Base-by-base conservation (phyloP, 2,888 invertebrate species). In the Drosophila neotestacea region DNA sequence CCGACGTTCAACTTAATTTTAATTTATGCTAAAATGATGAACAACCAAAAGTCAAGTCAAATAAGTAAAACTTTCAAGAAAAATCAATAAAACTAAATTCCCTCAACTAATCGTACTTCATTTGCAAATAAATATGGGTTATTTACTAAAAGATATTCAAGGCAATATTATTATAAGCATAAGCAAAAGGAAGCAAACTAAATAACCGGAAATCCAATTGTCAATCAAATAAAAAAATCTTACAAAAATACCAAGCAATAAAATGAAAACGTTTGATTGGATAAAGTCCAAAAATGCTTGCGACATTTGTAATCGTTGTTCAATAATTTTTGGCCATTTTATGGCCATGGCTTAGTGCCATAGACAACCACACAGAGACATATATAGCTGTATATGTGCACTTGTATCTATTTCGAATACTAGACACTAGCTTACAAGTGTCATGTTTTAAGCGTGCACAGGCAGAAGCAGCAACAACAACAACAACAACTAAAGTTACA, bases 251-350 rank as follows among this genome's bases (percentile, higher is more conserved):
- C 22, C 22, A 16, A 55, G 11, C 52, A 6, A 41, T 42, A 36
- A 44, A 60, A 65, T 50, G 32, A 63, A 75, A 70, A 58, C 61
- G 44, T 51, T 47, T 55, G 48, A 70, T 64, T 75, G 63, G 55
- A 32, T 56, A 42, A 62, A 63, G 64, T 70, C 69, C 44, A 62
- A 78, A 78, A 74, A 70, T 75, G 65, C 50, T 71, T 81, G 71
- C 82, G 85, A 75, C 88, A 88, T 89, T 88, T 81, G 78, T 88
- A 85, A 87, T 88, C 87, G 79, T 65, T 73, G 85, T 73, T 75
- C 90, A 87, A 90, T 87, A 82, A 90, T 90, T 89, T 87, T 78
- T 78, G 82, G 75, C 61, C 82, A 86, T 83, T 89, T 88, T 86
- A 89, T 78, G 70, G 75, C 67, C 58, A 77, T 65, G 70, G 88